A percentile compares a stretch with the other conserved stretches of the same genome.
These are phyloP conservation scores for Manis pentadactyla DNA, from an alignment of 2,797 vertebrate genomes.

Conservation along the genomic window DNA sequence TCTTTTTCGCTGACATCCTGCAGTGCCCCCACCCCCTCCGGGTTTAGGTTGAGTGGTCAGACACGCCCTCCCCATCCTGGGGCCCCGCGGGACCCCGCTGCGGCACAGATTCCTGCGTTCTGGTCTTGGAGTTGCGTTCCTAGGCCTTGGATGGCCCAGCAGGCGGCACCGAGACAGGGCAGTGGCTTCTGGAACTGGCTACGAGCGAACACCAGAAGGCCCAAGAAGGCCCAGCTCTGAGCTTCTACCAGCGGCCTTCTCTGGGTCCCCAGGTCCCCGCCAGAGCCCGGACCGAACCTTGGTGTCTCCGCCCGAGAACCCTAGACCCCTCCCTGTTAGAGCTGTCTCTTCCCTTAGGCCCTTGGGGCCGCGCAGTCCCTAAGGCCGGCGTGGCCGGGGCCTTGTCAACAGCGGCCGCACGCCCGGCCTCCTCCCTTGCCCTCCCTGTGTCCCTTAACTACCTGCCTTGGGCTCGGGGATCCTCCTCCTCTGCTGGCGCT, in stretches of 20 bases:
- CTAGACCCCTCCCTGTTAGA: not conserved
- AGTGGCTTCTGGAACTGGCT: slow-evolving; percentile 4
- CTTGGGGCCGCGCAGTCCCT: not conserved
- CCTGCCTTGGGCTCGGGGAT: slow-evolving; percentile 71
- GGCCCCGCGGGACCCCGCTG: not conserved
- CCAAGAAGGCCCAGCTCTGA: slow-evolving; percentile 36
- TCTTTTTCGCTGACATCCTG: not conserved
- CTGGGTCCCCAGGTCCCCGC: not conserved
- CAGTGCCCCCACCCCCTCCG: not conserved
- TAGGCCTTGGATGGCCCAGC: not conserved
- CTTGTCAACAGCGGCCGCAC: not conserved
- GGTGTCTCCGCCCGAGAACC: not conserved
- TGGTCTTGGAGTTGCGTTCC: not conserved
- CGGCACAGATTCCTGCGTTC: not conserved
- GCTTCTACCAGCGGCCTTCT: slow-evolving; percentile 9
- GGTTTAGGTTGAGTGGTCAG: slow-evolving; percentile 1
- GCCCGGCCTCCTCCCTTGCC: not conserved
- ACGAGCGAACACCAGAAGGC: not conserved
- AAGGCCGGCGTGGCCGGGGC: not conserved
- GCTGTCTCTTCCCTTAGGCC: not conserved
- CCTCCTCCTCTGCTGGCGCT: slow-evolving; percentile 61
- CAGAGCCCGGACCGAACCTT: not conserved
- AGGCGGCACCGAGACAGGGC: not conserved
- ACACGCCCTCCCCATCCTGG: slow-evolving; percentile 59
- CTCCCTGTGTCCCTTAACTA: slow-evolving; percentile 49